These are phyloP conservation scores for Myotis davidii DNA, from an alignment of 2,113 vertebrate genomes.

Conservation along the genomic window DNA sequence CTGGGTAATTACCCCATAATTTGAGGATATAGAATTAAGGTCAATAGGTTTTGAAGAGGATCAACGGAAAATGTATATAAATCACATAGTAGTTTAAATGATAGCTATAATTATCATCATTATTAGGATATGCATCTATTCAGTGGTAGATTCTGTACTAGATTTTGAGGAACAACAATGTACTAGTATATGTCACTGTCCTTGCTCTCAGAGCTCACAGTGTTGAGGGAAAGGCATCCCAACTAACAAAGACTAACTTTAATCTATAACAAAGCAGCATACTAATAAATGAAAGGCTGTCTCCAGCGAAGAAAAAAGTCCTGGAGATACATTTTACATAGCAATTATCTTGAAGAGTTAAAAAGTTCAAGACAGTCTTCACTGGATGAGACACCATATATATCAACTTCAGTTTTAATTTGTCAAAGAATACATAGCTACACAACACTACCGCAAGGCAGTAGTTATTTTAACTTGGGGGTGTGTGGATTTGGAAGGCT, in stretches of 20 bases:
- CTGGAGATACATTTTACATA: constrained; percentile 10
- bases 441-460: not conserved
- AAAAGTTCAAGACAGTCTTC: not conserved
- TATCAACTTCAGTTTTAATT: not conserved
- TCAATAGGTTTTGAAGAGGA: not conserved
- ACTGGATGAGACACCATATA: not conserved
- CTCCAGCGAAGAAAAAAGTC: not conserved
- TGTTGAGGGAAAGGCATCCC: not conserved
- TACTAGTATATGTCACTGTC: not conserved
- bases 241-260: not conserved
- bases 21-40: not conserved
- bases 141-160: not conserved
- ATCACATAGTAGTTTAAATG: not conserved
- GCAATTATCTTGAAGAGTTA: not conserved
- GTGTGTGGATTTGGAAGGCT: not conserved
- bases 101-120: not conserved
- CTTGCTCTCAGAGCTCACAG: not conserved
- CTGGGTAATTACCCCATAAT: not conserved
- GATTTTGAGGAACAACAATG: not conserved
- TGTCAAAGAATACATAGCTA: not conserved
- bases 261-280: not conserved
- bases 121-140: not conserved
- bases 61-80: not conserved
- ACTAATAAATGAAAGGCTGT: not conserved
- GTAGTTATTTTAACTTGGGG: not conserved